Conservation (phyloP, 2,888 invertebrate genomes). For the Pseudanteris insignis region DNA sequence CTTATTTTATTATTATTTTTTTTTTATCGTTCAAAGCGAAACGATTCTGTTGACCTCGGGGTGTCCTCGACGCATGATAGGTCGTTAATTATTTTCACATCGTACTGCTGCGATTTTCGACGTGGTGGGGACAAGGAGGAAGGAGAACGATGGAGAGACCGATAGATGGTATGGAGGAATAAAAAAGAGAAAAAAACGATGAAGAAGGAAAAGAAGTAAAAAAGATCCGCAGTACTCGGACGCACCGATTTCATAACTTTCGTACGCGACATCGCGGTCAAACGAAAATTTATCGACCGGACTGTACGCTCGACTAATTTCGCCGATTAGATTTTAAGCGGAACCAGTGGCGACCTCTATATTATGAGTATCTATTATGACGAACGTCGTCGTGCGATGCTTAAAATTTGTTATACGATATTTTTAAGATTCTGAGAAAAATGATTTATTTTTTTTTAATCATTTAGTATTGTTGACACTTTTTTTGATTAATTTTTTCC, state of each 20-base stretch:
- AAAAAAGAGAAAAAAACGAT: no score
- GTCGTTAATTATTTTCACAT: conserved; percentile 43
- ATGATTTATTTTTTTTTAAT: conserved; percentile 3
- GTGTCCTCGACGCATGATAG: conserved; percentile 40
- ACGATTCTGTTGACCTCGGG: conserved; percentile 40
- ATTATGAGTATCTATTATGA: no score
- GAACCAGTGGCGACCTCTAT: conserved; percentile 6
- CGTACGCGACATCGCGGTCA: conserved; percentile 59
- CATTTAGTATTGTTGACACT: no score
- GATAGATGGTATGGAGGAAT: neutral
- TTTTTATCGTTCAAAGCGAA: conserved; percentile 34
- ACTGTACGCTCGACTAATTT: conserved; percentile 62
- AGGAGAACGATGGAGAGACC: conserved; percentile 7
- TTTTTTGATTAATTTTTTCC: no score
- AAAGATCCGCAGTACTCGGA: conserved; percentile 45
- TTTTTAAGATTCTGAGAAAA: no score
- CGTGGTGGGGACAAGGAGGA: conserved; percentile 1
- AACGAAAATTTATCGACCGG: conserved; percentile 50
- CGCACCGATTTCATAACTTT: conserved; percentile 58
- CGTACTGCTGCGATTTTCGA: conserved; percentile 27
- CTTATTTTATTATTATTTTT: no score
- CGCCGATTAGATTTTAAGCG: conserved; percentile 57
- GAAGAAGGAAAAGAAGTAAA: conserved; percentile 17
- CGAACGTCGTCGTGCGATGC: no score
- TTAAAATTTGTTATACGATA: no score